Conservation (phyloP, 2,797 vertebrate genomes). For the Sarcophilus harrisii region DNA sequence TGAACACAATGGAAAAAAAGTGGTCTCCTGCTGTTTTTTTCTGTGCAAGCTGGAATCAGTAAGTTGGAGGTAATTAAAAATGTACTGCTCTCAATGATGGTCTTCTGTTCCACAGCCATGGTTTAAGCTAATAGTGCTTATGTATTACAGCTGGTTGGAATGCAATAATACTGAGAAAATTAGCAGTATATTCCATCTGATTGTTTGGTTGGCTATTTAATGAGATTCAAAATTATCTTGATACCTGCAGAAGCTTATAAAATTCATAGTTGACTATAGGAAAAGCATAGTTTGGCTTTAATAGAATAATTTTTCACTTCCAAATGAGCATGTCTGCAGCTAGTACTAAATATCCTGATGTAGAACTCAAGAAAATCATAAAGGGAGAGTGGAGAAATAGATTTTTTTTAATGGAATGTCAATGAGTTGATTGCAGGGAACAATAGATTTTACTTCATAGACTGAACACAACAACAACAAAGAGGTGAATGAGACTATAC, state of each 20-base stretch:
- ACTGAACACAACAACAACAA: not conserved
- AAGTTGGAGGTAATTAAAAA: conserved; percentile 80
- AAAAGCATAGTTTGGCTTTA: not conserved
- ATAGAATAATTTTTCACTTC: conserved; percentile 22
- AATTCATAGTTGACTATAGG: not conserved
- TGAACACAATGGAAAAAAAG: conserved; percentile 61
- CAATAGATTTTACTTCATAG: not conserved
- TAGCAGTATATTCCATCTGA: conserved; percentile 23
- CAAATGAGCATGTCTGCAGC: not conserved
- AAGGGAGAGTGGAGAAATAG: not conserved
- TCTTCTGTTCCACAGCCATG: conserved; percentile 64
- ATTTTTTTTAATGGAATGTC: conserved; percentile 10
- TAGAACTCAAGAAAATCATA: not conserved
- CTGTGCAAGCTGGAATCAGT: conserved; percentile 62
- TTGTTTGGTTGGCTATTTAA: conserved; percentile 56
- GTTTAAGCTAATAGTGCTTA: conserved; percentile 37
- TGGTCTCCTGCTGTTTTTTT: conserved; percentile 66
- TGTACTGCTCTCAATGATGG: conserved; percentile 60
- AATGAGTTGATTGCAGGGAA: not conserved
- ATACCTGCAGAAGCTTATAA: conserved; percentile 22
- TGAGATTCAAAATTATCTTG: conserved; percentile 3
- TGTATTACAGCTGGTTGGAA: conserved; percentile 64
- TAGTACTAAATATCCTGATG: not conserved
- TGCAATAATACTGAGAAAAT: conserved; percentile 25
- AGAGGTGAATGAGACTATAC: not conserved